Evolutionary conservation across 2,888 invertebrate species (phyloP).

Genomic region (Rhogogaster chlorosoma): DNA sequence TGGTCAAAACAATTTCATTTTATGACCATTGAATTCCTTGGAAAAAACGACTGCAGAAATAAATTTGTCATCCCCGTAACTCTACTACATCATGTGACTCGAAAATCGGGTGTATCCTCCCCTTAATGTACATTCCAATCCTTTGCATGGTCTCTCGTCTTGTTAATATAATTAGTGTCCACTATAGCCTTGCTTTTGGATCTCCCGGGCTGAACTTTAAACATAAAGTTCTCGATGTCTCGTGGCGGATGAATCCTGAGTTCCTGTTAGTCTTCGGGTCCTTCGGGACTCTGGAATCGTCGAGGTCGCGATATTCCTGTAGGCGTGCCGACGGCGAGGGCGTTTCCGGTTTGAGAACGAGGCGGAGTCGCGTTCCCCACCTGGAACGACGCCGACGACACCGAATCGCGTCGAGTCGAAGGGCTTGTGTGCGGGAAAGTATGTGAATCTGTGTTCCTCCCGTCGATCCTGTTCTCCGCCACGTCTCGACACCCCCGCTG

Average conservation of each 20-base stretch:
- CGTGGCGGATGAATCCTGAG: not conserved
- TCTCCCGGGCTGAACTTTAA: not conserved
- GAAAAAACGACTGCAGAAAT: too few relatives aligned
- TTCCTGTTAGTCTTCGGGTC: not conserved
- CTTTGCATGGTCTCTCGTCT: not conserved
- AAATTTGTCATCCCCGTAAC: too few relatives aligned
- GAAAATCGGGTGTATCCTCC: too few relatives aligned
- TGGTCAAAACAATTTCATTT: too few relatives aligned
- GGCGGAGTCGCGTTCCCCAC: slow-evolving; percentile 51
- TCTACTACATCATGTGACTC: too few relatives aligned
- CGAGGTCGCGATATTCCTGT: slow-evolving; percentile 4
- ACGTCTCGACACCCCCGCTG: slow-evolving; percentile 59
- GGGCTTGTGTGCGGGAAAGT: slow-evolving; percentile 52
- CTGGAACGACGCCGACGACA: slow-evolving; percentile 25
- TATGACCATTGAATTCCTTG: too few relatives aligned
- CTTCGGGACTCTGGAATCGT: not conserved
- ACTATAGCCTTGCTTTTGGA: not conserved
- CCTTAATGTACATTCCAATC: too few relatives aligned
- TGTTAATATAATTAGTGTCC: not conserved
- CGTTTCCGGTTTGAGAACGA: slow-evolving; percentile 56
- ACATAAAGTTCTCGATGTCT: not conserved
- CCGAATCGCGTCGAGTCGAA: not conserved
- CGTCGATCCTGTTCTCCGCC: slow-evolving; percentile 58
- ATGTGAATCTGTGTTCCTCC: slow-evolving; percentile 56
- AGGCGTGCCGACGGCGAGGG: slow-evolving; percentile 53